phyloP scores from a whole-genome alignment of 92 coral and sea anemone genomes.

The Montipora capitata region DNA sequence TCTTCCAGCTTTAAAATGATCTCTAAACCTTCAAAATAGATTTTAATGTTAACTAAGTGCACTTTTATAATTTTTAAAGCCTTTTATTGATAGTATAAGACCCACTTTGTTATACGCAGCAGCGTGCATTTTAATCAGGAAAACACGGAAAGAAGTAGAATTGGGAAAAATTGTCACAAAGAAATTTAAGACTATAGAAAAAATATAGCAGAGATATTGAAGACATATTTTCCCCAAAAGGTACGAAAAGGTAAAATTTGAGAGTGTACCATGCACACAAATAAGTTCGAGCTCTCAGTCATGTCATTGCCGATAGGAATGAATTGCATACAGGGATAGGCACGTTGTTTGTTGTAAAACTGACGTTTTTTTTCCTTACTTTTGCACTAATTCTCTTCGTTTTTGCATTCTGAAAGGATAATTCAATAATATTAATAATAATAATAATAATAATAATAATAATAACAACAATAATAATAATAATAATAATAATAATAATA shows the following conservation, averaged over 20 bases:
- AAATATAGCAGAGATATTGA: neutral
- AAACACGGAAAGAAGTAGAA: neutral
- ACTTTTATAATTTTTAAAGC: neutral
- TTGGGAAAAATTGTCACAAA: neutral
- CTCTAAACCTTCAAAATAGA: slow-evolving; percentile 18
- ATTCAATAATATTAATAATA: no score
- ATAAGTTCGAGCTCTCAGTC: no score
- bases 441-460: no score
- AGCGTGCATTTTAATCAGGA: neutral
- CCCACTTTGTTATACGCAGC: neutral
- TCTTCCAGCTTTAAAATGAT: neutral
- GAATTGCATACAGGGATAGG: no score
- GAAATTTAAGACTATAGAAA: no score
- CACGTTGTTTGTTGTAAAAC: neutral
- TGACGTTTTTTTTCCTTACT: neutral
- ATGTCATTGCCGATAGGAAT: no score
- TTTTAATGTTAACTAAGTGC: neutral
- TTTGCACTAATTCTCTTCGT: neutral
- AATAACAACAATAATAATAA: no score
- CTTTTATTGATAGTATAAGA: neutral
- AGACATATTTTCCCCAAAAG: neutral
- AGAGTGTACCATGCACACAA: no score
- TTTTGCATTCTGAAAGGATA: neutral
- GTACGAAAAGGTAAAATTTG: no score
- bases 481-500: no score